Conservation (phyloP, 2,797 vertebrate species). For the Pseudochirops corinnae region DNA sequence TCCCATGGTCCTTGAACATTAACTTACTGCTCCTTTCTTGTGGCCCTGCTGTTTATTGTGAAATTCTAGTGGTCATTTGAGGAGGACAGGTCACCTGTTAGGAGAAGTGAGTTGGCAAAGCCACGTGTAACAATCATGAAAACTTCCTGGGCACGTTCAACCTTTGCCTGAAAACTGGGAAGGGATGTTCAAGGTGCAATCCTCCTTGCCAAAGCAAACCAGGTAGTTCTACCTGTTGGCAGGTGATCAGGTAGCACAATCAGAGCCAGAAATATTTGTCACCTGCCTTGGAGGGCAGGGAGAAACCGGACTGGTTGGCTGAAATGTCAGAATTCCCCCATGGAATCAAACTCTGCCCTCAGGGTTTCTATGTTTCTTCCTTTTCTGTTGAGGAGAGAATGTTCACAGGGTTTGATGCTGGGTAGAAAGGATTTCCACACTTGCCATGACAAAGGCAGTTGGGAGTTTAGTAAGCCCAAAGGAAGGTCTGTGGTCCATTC, state of each 20-base stretch:
- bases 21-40: not conserved
- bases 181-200: conserved; percentile 10
- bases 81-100: not conserved
- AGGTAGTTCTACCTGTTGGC: not conserved
- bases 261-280: not conserved
- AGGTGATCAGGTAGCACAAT: not conserved
- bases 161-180: not conserved
- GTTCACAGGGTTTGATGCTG: not conserved
- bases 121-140: not conserved
- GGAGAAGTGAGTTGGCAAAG: conserved; percentile 6
- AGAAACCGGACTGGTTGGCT: not conserved
- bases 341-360: not conserved
- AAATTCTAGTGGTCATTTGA: not conserved
- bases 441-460: not conserved
- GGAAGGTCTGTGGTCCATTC: not conserved
- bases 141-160: conserved; percentile 17
- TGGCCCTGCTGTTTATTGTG: not conserved
- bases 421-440: not conserved
- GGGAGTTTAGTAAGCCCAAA: not conserved
- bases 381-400: not conserved
- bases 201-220: not conserved
- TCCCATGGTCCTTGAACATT: not conserved
- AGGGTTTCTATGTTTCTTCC: not conserved
- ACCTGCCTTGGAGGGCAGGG: not conserved
- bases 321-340: not conserved